These are phyloP conservation scores for Holacanthus passer DNA, from an alignment of 2,113 vertebrate genomes.

Conservation along the genomic window DNA sequence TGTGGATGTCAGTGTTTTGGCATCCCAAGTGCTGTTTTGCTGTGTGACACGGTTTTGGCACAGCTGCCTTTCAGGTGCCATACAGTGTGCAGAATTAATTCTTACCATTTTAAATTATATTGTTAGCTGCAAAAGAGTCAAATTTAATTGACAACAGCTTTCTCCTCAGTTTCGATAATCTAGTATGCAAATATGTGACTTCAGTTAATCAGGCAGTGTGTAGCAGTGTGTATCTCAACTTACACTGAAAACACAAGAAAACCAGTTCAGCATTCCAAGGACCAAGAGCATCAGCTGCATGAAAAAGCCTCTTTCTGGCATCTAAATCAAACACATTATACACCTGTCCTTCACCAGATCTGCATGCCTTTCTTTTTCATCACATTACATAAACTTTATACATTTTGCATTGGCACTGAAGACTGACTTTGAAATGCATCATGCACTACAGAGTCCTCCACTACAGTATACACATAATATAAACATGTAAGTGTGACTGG, in stretches of 20 bases:
- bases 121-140: neutral
- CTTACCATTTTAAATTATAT: neutral
- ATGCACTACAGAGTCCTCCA: neutral
- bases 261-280: neutral
- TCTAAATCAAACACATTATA: neutral
- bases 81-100: conserved; percentile 1
- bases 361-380: neutral
- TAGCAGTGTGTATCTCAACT: too few species aligned
- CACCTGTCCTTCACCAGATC: neutral
- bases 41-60: conserved; percentile 33
- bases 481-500: neutral
- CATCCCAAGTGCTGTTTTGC: conserved; percentile 24
- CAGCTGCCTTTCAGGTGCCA: neutral
- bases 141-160: neutral
- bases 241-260: too few species aligned
- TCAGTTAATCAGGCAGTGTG: neutral
- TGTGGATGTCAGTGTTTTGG: conserved; percentile 48
- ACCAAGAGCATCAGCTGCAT: neutral
- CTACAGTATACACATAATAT: neutral
- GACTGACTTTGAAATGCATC: neutral
- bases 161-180: neutral
- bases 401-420: neutral
- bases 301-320: neutral
- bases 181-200: neutral
- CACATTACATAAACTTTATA: neutral